Percentiles rank a stretch among this genome's conserved stretches.
phyloP scores from a whole-genome alignment of 2,113 vertebrate species.

The Phodopus roborovskii region DNA sequence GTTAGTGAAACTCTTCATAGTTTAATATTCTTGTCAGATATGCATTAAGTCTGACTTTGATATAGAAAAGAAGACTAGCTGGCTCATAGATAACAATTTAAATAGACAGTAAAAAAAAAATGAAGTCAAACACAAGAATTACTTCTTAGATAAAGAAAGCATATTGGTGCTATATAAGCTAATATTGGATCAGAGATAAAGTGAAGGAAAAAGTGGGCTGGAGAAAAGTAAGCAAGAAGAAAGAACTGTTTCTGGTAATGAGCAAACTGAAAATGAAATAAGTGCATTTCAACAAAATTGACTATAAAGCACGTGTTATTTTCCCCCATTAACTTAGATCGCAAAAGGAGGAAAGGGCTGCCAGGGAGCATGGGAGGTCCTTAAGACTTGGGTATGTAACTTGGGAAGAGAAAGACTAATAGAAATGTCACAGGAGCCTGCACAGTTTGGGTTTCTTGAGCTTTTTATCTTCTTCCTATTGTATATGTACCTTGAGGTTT shows the following conservation, averaged over 20 bases:
- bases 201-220: conserved; percentile 32
- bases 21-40: conserved; percentile 75
- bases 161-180: conserved; percentile 54
- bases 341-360: conserved; percentile 39
- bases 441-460: neutral
- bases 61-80: conserved; percentile 69
- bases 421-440: neutral
- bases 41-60: conserved; percentile 73
- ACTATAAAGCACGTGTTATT: conserved; percentile 57
- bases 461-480: neutral
- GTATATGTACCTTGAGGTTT: neutral
- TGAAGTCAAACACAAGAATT: conserved; percentile 73
- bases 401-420: neutral
- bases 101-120: conserved; percentile 69
- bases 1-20: conserved; percentile 74
- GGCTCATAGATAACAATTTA: conserved; percentile 73
- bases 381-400: neutral
- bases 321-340: conserved; percentile 51
- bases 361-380: neutral
- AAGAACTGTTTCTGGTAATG: conserved; percentile 58
- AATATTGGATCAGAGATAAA: conserved; percentile 58
- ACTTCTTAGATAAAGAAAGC: conserved; percentile 73
- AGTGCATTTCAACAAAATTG: conserved; percentile 69
- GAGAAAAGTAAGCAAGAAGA: conserved; percentile 63
- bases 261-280: conserved; percentile 66